Percentiles rank a stretch among this genome's conserved stretches.
These are phyloP conservation scores for Porites cylindrica DNA, from an alignment of 92 coral and sea anemone species.

Conservation along the genomic window DNA sequence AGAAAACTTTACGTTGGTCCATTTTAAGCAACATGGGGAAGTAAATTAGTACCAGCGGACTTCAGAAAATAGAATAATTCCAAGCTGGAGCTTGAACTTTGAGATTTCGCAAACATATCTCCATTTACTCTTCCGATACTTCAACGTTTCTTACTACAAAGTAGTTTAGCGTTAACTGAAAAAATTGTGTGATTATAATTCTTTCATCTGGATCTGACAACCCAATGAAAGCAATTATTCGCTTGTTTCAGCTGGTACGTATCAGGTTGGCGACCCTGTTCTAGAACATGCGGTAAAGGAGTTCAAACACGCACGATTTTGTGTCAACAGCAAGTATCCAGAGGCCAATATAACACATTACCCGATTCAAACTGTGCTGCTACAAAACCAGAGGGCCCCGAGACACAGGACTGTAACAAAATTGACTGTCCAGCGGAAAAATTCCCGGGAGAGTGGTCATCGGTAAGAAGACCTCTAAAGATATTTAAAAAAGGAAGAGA, in stretches of 20 bases:
- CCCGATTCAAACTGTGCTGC: slow-evolving; percentile 59
- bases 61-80: too few relatives aligned
- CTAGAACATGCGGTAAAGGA: slow-evolving; percentile 93
- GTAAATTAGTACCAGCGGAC: too few relatives aligned
- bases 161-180: too few relatives aligned
- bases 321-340: slow-evolving; percentile 76
- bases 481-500: too few relatives aligned
- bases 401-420: slow-evolving; percentile 71
- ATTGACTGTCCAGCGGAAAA: slow-evolving; percentile 89
- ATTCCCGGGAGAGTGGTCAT: slow-evolving; percentile 78
- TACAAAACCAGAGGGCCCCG: slow-evolving; percentile 57
- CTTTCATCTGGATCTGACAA: neutral
- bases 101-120: too few relatives aligned
- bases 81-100: too few relatives aligned
- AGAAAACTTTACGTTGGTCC: too few relatives aligned
- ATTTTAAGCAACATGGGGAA: too few relatives aligned
- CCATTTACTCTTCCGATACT: neutral
- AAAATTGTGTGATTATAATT: neutral
- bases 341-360: slow-evolving; percentile 66
- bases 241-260: slow-evolving; percentile 70
- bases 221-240: too few relatives aligned
- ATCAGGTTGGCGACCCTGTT: slow-evolving; percentile 91
- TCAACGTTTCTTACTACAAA: too few relatives aligned
- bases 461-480: slow-evolving; percentile 59
- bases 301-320: slow-evolving; percentile 72